Evolutionary conservation across 2,797 vertebrate species (phyloP), one percentile per base, ranked within the genome.

Genomic region (Characodon lateralis): DNA sequence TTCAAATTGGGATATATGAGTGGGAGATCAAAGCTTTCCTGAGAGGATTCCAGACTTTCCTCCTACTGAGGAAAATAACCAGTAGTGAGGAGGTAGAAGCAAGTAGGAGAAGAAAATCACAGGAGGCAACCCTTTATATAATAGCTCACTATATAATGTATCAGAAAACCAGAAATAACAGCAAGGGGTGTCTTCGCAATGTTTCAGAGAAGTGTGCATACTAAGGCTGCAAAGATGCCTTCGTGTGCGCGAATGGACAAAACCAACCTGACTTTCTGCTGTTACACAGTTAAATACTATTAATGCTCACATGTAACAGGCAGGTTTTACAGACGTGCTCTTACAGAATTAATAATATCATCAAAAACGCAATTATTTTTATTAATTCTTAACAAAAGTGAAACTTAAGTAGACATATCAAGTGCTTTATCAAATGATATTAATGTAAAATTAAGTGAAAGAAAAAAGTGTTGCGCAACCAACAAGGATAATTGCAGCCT

Each of bases 81-180:
- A 91, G 89, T 90, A 89, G 83, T 71, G 79, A 82, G 78, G 87
- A 83, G 87, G 81, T 58, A 73, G 83, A 79, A 8, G 72, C 61
- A 68, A 81, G 35, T 35, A 78, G 78, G 51, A 26, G 10, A 79
- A 35, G 77, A 10, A 76, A 59, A 72, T 71, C 73, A 68, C 74
- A 81, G 82, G 80, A 78, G 88, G 83, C 35, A 75, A 83, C 79
- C 84, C 84, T 78, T 94, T 95, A 93, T 92, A 83, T 93, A 94
- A 94, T 80, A 84, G 82, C 76, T 83, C 75, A 53, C 89, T 92
- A 90, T 83, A 91, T 93, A 88, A 93, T 89, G 90, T 86, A 91
- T 89, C 86, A 88, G 89, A 84, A 89, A 87, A 89, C 71, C 85
- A 86, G 81, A 87, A 89, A 90, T 87, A 89, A 87, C 84, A 87